Base-by-base conservation (phyloP, 2,797 vertebrate species). In the Uromys caudimaculatus region DNA sequence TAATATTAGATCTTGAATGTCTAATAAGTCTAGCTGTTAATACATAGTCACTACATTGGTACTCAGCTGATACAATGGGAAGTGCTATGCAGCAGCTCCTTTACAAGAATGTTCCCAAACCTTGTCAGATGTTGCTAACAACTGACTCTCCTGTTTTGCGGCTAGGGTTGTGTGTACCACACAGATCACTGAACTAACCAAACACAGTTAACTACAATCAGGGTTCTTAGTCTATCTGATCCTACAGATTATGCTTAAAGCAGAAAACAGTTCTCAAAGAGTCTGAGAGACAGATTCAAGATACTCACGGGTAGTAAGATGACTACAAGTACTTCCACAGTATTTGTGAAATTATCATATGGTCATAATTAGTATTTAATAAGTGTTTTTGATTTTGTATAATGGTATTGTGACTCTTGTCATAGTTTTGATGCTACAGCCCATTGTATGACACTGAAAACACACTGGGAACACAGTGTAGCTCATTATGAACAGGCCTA, bases 221-320 rank as follows among this genome's bases (percentile, higher is more conserved):
- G 75, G 82, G 47, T 89, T 95, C n/a, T 85, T 79, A 83, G 56
- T 9, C 47, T 97, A 21, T 27, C 60, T 81, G 58, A 94, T 84
- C 87, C 38, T 78, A 38, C 85, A 58, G 67, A 86, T 52, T 71
- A 16, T 71, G 38, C 23, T 64, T 64, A 92, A 75, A 85, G 38
- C 35, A 96, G 54, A 83, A 95, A 94, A 71, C n/a, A 50, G 32
- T 78, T 94, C 60, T 93, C n/a, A 67, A 47, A 93, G 44, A 94
- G 29, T n/a, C 16, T 41, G 24, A 85, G 9, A 21, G 21, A 71
- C 69, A 71, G 16, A 78, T 89, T 16, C 13, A 83, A 77, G 47
- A 64, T 78, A 23, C 52, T 58, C 29, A 29, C 17, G 32, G 19
- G 16, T 38, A 90, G 13, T 69, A 35, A 71, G 78, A 91, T 52